Conservation (phyloP, 1,140 invertebrate species). For the Drosophila persimilis region DNA sequence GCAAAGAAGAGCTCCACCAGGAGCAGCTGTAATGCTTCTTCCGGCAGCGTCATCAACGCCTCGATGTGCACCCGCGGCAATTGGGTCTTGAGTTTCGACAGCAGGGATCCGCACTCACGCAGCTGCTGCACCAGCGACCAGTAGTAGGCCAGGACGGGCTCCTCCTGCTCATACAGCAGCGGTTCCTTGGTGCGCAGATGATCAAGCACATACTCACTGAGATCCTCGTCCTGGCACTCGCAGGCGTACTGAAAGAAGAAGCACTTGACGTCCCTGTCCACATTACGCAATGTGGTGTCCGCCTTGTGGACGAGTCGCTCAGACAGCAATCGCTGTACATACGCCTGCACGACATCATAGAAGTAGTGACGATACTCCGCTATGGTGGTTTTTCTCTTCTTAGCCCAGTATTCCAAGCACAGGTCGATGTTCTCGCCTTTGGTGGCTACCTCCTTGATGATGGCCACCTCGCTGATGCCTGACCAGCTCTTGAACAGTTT, state of each 20-base stretch:
- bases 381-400: constrained; percentile 60
- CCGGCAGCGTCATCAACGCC: constrained; percentile 59
- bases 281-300: constrained; percentile 74
- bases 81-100: constrained; percentile 40
- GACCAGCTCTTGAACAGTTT: constrained; percentile 77
- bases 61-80: constrained; percentile 70
- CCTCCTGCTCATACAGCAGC: constrained; percentile 60
- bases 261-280: constrained; percentile 70
- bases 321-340: constrained; percentile 74
- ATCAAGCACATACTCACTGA: constrained; percentile 72
- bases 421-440: constrained; percentile 79
- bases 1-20: constrained; percentile 71
- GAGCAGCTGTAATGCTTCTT: constrained; percentile 44
- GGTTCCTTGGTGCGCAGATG: constrained; percentile 62
- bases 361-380: constrained; percentile 72
- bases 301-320: constrained; percentile 79
- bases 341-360: constrained; percentile 75
- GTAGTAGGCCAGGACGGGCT: constrained; percentile 65
- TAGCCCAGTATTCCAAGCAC: constrained; percentile 73
- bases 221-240: constrained; percentile 67
- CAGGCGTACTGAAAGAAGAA: constrained; percentile 78
- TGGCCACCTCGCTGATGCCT: constrained; percentile 68
- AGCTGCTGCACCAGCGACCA: constrained; percentile 71
- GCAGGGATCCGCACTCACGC: constrained; percentile 47
- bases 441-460: constrained; percentile 82